These are phyloP conservation scores for sheep (Ovis aries) DNA, from an alignment of 2,113 vertebrate species.

Conservation along the genomic window DNA sequence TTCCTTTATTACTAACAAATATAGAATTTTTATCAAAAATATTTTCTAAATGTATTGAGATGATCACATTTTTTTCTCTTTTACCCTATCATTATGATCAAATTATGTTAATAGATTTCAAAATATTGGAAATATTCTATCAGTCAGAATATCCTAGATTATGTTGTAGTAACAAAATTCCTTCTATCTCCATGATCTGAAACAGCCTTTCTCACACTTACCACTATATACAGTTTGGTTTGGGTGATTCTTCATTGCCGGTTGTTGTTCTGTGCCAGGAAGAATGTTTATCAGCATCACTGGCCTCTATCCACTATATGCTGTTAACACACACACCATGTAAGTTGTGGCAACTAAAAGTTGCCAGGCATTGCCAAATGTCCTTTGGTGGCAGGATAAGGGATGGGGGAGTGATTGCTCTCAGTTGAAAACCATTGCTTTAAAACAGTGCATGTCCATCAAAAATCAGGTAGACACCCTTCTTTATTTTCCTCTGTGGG, in stretches of 20 bases:
- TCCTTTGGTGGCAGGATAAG: neutral
- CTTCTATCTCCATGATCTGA: neutral
- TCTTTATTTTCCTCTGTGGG: neutral
- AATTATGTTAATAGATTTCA: neutral
- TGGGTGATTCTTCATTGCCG: neutral
- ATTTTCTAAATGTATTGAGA: neutral
- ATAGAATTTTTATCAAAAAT: neutral
- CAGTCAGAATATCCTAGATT: neutral
- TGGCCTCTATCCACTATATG: neutral
- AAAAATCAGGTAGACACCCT: neutral
- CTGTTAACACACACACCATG: neutral
- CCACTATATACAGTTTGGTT: accelerated
- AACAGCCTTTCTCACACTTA: neutral
- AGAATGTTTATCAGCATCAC: neutral
- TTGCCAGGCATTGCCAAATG: neutral
- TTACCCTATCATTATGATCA: neutral
- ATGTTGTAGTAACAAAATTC: neutral
- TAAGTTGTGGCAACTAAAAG: neutral
- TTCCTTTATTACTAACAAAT: neutral
- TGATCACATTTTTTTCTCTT: neutral
- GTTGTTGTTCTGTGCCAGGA: neutral
- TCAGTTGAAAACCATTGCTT: neutral
- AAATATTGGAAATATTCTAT: neutral
- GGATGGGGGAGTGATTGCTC: neutral
- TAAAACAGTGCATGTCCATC: neutral